Conservation (phyloP, 2,888 invertebrate species). For the Pharmacophagus antenor region DNA sequence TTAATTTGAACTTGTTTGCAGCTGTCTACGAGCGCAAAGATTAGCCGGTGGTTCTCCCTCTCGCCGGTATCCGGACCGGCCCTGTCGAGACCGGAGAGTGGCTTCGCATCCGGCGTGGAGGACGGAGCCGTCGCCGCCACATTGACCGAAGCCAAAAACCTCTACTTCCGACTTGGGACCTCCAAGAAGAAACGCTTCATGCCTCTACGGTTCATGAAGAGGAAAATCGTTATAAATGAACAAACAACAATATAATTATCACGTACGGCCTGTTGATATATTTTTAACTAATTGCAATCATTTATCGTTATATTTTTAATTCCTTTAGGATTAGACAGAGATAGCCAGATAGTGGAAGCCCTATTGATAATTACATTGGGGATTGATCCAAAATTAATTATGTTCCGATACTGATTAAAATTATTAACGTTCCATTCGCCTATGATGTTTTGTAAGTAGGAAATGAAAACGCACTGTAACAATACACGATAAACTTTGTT, state of each 20-base stretch:
- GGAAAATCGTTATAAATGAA: slow-evolving; percentile 83
- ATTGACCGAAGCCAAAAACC: slow-evolving; percentile 84
- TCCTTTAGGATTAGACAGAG: too few species aligned
- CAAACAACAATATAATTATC: slow-evolving; percentile 62
- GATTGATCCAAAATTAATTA: too few species aligned
- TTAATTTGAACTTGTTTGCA: slow-evolving; percentile 47
- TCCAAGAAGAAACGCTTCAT: slow-evolving; percentile 86
- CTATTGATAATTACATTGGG: too few species aligned
- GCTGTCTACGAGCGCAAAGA: slow-evolving; percentile 89
- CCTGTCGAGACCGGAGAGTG: slow-evolving; percentile 88
- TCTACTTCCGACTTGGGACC: slow-evolving; percentile 83
- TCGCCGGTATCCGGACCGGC: slow-evolving; percentile 74
- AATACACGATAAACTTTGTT: too few species aligned
- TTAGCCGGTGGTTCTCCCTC: slow-evolving; percentile 90
- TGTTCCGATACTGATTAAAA: too few species aligned
- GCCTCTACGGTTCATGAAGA: slow-evolving; percentile 85
- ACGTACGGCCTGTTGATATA: neutral
- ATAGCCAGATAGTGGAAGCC: too few species aligned
- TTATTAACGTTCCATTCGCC: too few species aligned
- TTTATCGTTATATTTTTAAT: neutral
- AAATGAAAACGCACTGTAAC: too few species aligned
- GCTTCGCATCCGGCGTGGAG: slow-evolving; percentile 85
- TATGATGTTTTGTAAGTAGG: too few species aligned
- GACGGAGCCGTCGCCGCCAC: slow-evolving; percentile 83
- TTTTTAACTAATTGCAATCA: neutral